These are phyloP conservation scores for Hippopotamyrus pictus DNA, from an alignment of 2,797 vertebrate species.

Conservation along the genomic window DNA sequence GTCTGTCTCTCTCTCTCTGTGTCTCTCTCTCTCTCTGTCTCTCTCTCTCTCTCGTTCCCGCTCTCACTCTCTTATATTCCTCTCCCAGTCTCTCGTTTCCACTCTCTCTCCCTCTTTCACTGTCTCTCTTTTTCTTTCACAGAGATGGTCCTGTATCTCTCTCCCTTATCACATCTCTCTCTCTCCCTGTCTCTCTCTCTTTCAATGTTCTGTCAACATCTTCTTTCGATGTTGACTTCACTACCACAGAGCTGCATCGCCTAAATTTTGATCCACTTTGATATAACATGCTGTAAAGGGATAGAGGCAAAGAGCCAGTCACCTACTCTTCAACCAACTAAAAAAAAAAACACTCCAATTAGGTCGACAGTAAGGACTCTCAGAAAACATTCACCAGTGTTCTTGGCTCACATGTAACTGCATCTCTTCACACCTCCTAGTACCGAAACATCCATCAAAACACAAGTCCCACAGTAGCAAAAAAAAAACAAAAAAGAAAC, in stretches of 20 bases:
- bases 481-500: neutral
- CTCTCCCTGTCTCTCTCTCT: slow-evolving; percentile 19
- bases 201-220: slow-evolving; percentile 37
- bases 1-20: slow-evolving; percentile 14
- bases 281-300: slow-evolving; percentile 13
- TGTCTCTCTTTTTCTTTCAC: neutral
- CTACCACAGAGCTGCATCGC: slow-evolving; percentile 36
- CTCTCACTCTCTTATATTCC: slow-evolving; percentile 16
- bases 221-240: slow-evolving; percentile 50
- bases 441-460: neutral
- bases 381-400: slow-evolving; percentile 21
- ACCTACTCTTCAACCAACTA: slow-evolving; percentile 35
- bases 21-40: neutral
- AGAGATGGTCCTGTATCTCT: neutral
- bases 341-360: slow-evolving; percentile 25
- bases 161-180: slow-evolving; percentile 9
- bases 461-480: neutral
- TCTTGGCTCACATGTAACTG: slow-evolving; percentile 16
- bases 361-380: neutral
- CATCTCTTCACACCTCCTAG: neutral
- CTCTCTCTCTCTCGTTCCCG: slow-evolving; percentile 6
- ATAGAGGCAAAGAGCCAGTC: slow-evolving; percentile 30
- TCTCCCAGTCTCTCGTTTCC: neutral
- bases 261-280: slow-evolving; percentile 34
- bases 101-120: neutral